Evolutionary conservation across 2,113 vertebrate species (phyloP), one percentile per base, ranked within the genome.

Genomic region (Camelus bactrianus): DNA sequence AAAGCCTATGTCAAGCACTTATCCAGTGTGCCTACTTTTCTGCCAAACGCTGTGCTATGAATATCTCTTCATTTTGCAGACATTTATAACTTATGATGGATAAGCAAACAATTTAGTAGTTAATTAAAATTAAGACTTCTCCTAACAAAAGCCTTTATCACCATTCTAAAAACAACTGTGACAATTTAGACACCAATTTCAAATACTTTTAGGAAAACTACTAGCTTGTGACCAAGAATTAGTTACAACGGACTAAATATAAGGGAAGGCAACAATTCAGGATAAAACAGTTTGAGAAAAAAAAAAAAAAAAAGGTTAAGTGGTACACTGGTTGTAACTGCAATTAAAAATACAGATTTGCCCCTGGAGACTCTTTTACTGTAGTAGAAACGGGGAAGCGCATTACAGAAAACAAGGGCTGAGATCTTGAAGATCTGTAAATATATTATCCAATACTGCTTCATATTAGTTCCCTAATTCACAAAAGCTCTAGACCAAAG

Each of bases 331-430:
- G 46, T 56, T 94, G 17, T 28, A 93, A 93, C 6, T 76, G 67
- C 72, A 95, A 73, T 42, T 42, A 50, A 87, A 95, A 73, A 48
- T 2, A 73, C 28, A 62, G 38, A 80, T 60, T 84, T 96, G 69
- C 60, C 93, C 85, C 85, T 87, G 85, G 85, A 94, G 93, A 97
- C 38, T 93, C 70, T 97, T 96, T 96, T 89, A 94, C 73, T 75
- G 1, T 38, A 93, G 50, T 26, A 89, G 56, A 94, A 91, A 91
- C 14, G 81, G 54, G 46, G n/a, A 88, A 46, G 38, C 28, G 54
- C 11, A 73, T 64, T 87, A 97, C 22, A 93, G 83, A 91, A 88
- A 89, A 89, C 22, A 94, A 95, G 48, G 46, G 70, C 5, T 50
- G 17, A 89, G 90, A 79, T 32, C 30, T 88, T 91, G 19, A 91